These are phyloP conservation scores for Cantharis rustica DNA, from an alignment of 2,888 invertebrate genomes.

Conservation along the genomic window DNA sequence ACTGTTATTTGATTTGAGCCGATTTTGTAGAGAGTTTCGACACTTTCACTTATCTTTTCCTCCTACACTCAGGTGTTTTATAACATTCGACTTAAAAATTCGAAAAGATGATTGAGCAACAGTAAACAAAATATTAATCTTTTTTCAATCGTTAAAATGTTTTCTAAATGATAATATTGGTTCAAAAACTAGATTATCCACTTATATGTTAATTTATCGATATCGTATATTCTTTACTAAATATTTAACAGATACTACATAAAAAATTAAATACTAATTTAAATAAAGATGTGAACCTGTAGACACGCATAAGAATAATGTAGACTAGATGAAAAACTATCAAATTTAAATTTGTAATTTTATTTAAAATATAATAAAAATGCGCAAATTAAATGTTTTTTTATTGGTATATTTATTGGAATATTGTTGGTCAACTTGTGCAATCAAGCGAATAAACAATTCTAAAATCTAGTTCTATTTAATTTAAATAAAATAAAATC, in stretches of 20 bases:
- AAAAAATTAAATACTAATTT: neutral
- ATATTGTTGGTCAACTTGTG: too few relatives aligned
- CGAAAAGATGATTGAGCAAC: neutral
- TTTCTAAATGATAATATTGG: neutral
- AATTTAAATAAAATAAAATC: too few relatives aligned
- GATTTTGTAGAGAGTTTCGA: constrained; percentile 11
- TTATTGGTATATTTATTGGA: too few relatives aligned
- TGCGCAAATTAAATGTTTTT: too few relatives aligned
- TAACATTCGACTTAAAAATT: neutral
- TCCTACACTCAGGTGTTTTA: constrained; percentile 24
- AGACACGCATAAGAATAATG: too few relatives aligned
- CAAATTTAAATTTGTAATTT: too few relatives aligned
- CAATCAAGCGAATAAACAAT: too few relatives aligned
- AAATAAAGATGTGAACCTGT: neutral
- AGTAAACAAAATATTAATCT: neutral
- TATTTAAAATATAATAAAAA: too few relatives aligned
- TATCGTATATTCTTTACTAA: neutral
- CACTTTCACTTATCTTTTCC: constrained; percentile 29
- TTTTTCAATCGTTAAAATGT: neutral
- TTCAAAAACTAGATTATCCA: neutral
- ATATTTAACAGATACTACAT: neutral
- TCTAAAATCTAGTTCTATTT: too few relatives aligned
- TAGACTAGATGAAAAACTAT: too few relatives aligned
- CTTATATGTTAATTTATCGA: neutral
- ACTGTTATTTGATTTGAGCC: constrained; percentile 10